Conservation (phyloP, 2,113 vertebrate genomes). For the Callocephalon fimbriatum region DNA sequence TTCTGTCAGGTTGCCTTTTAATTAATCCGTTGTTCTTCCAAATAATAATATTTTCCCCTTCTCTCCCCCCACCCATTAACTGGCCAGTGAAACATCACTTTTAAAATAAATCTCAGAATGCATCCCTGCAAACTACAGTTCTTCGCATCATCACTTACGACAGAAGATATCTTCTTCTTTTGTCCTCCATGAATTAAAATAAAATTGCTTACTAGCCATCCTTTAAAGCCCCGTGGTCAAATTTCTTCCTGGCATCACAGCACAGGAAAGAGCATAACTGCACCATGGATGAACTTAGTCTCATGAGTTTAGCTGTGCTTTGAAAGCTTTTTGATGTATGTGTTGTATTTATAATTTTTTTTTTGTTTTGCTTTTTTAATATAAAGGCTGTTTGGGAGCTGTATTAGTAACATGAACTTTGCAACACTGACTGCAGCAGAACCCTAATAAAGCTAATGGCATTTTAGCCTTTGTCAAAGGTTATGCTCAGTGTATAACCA, state of each 20-base stretch:
- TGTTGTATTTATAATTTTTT: not conserved
- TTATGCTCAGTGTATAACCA: not conserved
- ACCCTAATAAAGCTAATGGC: not conserved
- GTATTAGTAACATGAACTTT: not conserved
- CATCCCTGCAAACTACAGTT: not conserved
- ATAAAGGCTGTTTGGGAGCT: not conserved
- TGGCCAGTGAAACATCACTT: not conserved
- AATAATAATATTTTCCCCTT: not conserved
- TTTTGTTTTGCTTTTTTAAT: not conserved
- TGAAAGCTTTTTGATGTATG: slow-evolving; percentile 43
- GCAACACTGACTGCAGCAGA: not conserved
- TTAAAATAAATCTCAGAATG: not conserved
- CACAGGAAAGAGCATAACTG: not conserved
- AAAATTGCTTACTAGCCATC: slow-evolving; percentile 11
- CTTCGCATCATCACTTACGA: not conserved
- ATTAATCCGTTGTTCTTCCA: slow-evolving; percentile 19
- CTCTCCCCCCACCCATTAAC: not conserved
- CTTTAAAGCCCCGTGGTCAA: not conserved
- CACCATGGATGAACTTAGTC: not conserved
- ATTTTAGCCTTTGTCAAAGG: not conserved
- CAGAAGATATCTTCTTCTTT: not conserved
- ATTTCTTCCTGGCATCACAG: not conserved
- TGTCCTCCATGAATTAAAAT: slow-evolving; percentile 24
- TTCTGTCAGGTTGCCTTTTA: not conserved
- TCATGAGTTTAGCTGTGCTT: not conserved